phyloP scores from a whole-genome alignment of 1,140 invertebrate species.

The Conus ventricosus region DNA sequence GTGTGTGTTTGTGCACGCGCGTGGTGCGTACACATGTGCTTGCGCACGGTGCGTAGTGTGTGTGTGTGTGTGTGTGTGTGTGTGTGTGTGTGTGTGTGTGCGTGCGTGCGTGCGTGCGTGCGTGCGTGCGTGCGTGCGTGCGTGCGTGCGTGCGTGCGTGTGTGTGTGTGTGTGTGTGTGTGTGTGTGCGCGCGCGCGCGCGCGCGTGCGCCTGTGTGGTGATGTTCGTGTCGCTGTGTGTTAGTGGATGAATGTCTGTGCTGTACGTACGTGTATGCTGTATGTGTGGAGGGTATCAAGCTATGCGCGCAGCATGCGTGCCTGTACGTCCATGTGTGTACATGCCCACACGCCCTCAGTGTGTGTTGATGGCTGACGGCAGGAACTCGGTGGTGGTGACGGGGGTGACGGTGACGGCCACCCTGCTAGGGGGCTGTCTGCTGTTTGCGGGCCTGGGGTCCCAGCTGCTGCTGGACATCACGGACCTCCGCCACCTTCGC shows the following conservation, averaged over 20 bases:
- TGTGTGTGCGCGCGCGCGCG: not conserved
- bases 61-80: not conserved
- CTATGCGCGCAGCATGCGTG: no score
- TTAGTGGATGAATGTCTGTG: no score
- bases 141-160: not conserved
- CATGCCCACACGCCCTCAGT: no score
- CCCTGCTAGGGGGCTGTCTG: constrained; percentile 19
- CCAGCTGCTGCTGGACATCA: constrained; percentile 13
- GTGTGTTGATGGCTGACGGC: not conserved
- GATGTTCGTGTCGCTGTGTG: no score
- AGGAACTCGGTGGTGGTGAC: constrained; percentile 29
- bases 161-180: constrained; percentile 2
- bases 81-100: constrained; percentile 2
- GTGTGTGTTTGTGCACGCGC: no score
- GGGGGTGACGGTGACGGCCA: not conserved
- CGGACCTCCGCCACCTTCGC: constrained; percentile 6
- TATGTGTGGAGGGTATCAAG: no score
- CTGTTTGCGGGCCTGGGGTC: constrained; percentile 21
- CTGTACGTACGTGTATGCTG: no score
- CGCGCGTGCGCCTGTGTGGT: no score
- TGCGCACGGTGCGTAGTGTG: not conserved
- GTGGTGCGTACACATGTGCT: not conserved
- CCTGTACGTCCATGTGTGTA: no score
- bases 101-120: not conserved
- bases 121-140: no score